Percentiles rank a stretch among this genome's conserved stretches.
Conservation (phyloP, 2,113 vertebrate genomes). For the Dissostichus mawsoni region DNA sequence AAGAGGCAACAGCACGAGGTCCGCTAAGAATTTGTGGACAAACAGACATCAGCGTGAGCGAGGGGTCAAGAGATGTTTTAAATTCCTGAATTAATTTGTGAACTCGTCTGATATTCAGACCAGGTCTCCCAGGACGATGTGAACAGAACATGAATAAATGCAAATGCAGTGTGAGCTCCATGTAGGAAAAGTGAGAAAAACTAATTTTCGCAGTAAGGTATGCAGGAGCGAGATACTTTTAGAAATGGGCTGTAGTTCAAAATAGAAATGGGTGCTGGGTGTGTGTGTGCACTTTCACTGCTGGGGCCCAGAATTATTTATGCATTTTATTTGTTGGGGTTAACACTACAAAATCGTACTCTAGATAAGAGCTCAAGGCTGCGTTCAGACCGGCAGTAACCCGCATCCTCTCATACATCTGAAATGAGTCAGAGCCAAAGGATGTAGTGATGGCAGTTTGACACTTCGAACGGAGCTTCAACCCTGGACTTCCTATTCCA, state of each 20-base stretch:
- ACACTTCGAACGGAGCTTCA: too few relatives aligned
- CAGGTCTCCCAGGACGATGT: slow-evolving; percentile 1
- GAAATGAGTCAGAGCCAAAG: not conserved
- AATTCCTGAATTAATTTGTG: not conserved
- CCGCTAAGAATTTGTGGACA: not conserved
- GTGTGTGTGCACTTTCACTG: slow-evolving; percentile 36
- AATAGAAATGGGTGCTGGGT: slow-evolving; percentile 24
- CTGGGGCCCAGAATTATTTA: slow-evolving; percentile 41
- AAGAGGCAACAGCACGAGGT: not conserved
- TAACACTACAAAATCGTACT: not conserved
- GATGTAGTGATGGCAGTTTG: not conserved
- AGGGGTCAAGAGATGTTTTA: slow-evolving; percentile 10
- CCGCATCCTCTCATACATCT: not conserved
- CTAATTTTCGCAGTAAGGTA: slow-evolving; percentile 28
- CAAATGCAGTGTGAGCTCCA: slow-evolving; percentile 16
- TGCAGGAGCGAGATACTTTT: slow-evolving; percentile 26
- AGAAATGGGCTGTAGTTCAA: slow-evolving; percentile 21
- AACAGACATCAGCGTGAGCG: not conserved
- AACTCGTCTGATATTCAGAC: slow-evolving; percentile 13
- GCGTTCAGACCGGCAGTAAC: not conserved
- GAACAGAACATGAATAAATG: slow-evolving; percentile 38
- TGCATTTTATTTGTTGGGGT: slow-evolving; percentile 11
- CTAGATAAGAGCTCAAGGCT: not conserved
- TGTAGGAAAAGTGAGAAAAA: slow-evolving; percentile 13
- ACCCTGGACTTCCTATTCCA: too few relatives aligned